A percentile compares a stretch with the other conserved stretches of the same genome.
These are phyloP conservation scores for Trinectes maculatus DNA, from an alignment of 2,113 vertebrate genomes.

Conservation along the genomic window DNA sequence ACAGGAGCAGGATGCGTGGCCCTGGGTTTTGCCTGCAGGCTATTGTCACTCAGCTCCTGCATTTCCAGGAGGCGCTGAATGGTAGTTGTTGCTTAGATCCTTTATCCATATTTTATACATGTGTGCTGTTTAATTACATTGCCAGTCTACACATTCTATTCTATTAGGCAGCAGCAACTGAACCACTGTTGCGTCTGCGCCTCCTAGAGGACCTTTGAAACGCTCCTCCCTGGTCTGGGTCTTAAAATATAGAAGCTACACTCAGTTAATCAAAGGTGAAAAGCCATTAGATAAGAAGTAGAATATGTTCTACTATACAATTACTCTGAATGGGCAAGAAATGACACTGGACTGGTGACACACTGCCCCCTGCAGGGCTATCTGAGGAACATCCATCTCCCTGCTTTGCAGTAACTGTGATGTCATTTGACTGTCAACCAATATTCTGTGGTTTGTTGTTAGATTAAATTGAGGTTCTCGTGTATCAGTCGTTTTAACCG, in stretches of 20 bases:
- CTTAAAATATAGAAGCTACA: slow-evolving; percentile 60
- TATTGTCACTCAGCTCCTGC: slow-evolving; percentile 35
- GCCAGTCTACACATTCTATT: slow-evolving; percentile 45
- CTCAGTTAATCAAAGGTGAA: slow-evolving; percentile 67
- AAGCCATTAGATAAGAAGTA: slow-evolving; percentile 60
- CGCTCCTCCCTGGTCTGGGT: slow-evolving; percentile 35
- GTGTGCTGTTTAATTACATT: slow-evolving; percentile 65
- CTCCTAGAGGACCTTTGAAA: slow-evolving; percentile 33
- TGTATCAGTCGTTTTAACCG: slow-evolving; percentile 7
- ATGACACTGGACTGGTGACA: slow-evolving; percentile 27
- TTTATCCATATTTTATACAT: slow-evolving; percentile 71
- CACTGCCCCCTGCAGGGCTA: slow-evolving; percentile 69
- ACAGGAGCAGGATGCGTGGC: slow-evolving; percentile 48
- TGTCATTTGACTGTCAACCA: neutral
- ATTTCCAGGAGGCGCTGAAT: slow-evolving; percentile 45
- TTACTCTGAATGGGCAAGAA: slow-evolving; percentile 17
- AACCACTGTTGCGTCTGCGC: slow-evolving; percentile 10
- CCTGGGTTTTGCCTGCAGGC: slow-evolving; percentile 61
- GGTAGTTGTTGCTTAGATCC: slow-evolving; percentile 27
- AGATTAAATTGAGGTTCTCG: slow-evolving; percentile 10
- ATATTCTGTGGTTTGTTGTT: too few species aligned
- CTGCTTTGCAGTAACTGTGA: too few species aligned
- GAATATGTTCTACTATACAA: slow-evolving; percentile 53
- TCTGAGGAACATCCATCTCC: neutral
- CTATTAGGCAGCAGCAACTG: slow-evolving; percentile 51